These are phyloP conservation scores for Leptinotarsa haldemani DNA, from an alignment of 2,888 invertebrate species.

Conservation along the genomic window DNA sequence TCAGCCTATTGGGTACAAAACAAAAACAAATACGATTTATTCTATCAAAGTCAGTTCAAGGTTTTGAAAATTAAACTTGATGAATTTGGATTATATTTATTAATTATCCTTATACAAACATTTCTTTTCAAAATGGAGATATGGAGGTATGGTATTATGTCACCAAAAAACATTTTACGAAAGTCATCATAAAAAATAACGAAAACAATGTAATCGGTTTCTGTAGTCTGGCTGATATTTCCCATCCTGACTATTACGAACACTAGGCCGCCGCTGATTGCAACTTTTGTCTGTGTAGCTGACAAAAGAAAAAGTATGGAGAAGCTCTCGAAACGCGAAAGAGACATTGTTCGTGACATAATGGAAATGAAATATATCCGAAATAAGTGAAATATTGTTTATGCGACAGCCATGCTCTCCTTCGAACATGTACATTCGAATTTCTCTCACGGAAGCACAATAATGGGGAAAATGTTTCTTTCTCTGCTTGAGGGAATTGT, in stretches of 20 bases:
- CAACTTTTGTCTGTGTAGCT: background rate
- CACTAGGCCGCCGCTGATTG: background rate
- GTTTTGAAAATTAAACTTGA: background rate
- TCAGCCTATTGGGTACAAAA: too few relatives aligned
- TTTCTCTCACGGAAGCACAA: slow-evolving; percentile 45
- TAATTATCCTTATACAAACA: background rate
- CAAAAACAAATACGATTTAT: background rate
- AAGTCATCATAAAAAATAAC: background rate
- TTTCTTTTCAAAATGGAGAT: background rate
- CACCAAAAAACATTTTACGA: too few relatives aligned
- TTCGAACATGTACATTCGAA: slow-evolving; percentile 41
- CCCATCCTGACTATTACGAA: background rate
- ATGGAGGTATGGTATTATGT: too few relatives aligned
- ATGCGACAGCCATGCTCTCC: slow-evolving; percentile 39
- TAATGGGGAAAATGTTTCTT: slow-evolving; percentile 38
- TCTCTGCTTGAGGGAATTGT: slow-evolving; percentile 31
- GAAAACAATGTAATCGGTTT: too few relatives aligned
- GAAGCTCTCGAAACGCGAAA: background rate
- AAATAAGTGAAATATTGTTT: slow-evolving; percentile 41
- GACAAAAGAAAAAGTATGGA: background rate
- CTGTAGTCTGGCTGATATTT: too few relatives aligned
- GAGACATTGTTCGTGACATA: background rate
- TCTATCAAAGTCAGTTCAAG: background rate
- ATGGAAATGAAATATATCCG: slow-evolving; percentile 30
- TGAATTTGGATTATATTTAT: background rate